Base-by-base conservation (phyloP, 2,888 invertebrate genomes). In the Actias luna region DNA sequence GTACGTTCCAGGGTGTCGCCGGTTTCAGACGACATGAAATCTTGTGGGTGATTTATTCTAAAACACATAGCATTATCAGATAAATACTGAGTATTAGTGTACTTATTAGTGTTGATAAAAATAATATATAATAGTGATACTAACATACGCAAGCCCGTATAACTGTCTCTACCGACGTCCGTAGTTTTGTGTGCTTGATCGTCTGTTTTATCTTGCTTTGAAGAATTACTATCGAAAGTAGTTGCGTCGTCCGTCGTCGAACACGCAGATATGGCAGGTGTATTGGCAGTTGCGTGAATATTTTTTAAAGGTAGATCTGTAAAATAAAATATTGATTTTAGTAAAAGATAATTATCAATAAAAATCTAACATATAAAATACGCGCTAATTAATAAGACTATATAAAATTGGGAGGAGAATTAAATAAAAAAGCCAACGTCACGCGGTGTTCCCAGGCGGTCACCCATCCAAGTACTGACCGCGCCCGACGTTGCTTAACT, bases 391-490 rank as follows among this genome's bases (percentile, higher is more conserved):
- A 50, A 52, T 16, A 31, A 12, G n/a, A 14, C 0, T n/a, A 14
- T 10, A 12, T 18, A 29, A 57, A 8, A 39, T n/a, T n/a, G n/a
- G n/a, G n/a, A n/a, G n/a, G n/a, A n/a, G n/a, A n/a, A n/a, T n/a
- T n/a, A n/a, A n/a, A n/a, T n/a, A n/a, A 58, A 55, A 52, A 62
- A 8, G 73, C 76, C 76, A 78, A 78, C 75, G 70, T 69, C 76
- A 78, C 76, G 76, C 66, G 73, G 81, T 82, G 82, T 83, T 83
- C 82, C 80, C 83, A 87, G 84, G 87, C 87, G 87, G 88, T 88
- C 89, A 88, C 88, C 88, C 89, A 89, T 88, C 88, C 87, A 89
- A 88, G 89, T 89, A 89, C 88, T 89, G 85, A 89, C 84, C 84
- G 78, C 88, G 88, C 88, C 89, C 88, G 85, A 88, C 82, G 87